These are phyloP conservation scores for Onychostruthus taczanowskii DNA, from an alignment of 2,113 vertebrate genomes.

Conservation along the genomic window DNA sequence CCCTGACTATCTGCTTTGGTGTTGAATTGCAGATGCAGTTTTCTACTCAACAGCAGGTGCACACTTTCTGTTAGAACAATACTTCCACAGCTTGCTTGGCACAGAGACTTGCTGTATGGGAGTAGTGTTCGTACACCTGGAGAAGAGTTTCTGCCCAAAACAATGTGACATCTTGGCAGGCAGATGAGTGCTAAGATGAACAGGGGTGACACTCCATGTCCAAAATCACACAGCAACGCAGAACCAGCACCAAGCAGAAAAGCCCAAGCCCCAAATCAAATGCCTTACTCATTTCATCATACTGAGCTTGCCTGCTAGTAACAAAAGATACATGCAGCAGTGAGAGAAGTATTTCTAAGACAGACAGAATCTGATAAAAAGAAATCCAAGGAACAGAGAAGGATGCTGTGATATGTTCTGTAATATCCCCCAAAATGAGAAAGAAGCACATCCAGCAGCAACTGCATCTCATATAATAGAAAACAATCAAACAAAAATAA, in stretches of 20 bases:
- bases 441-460: background rate
- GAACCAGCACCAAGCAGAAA: background rate
- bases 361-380: background rate
- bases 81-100: background rate
- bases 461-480: background rate
- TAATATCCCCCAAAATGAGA: background rate
- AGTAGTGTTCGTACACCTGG: background rate
- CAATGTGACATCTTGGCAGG: background rate
- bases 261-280: background rate
- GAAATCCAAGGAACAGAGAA: background rate
- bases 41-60: background rate
- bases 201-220: background rate
- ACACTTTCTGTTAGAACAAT: background rate
- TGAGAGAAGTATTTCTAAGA: background rate
- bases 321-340: background rate
- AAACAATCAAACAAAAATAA: background rate
- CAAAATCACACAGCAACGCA: background rate
- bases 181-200: background rate
- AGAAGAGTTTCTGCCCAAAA: background rate
- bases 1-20: background rate
- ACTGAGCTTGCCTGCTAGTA: background rate
- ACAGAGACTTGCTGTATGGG: background rate
- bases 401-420: background rate
- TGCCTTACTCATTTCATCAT: background rate
- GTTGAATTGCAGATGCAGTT: background rate